phyloP scores from a whole-genome alignment of 1,140 invertebrate genomes.

The Uloborus diversus region DNA sequence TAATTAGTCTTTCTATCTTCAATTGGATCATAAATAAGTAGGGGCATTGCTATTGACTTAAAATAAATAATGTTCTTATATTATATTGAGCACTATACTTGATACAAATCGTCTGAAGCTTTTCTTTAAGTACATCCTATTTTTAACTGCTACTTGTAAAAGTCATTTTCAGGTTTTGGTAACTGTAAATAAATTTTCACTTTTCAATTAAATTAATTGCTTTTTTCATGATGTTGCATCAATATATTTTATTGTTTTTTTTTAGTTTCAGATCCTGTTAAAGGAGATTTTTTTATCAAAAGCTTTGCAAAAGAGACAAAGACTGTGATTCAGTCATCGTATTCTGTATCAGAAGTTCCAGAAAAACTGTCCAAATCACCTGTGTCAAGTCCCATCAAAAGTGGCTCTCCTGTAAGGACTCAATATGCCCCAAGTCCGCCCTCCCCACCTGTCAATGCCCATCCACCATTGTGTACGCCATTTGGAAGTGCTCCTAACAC shows the following conservation, averaged over 20 bases:
- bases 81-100: too few species aligned
- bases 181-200: background rate
- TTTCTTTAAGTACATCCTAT: too few species aligned
- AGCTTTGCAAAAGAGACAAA: conserved; percentile 22
- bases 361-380: conserved; percentile 43
- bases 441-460: background rate
- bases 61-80: too few species aligned
- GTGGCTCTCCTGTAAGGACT: conserved; percentile 34
- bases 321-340: conserved; percentile 25
- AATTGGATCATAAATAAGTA: too few species aligned
- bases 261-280: conserved; percentile 19
- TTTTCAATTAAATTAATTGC: background rate
- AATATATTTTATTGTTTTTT: background rate
- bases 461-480: conserved; percentile 10
- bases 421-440: conserved; percentile 9
- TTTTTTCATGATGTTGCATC: background rate
- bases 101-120: too few species aligned
- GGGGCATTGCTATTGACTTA: too few species aligned
- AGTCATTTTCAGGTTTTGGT: background rate
- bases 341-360: conserved; percentile 27
- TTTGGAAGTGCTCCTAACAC: conserved; percentile 29
- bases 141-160: too few species aligned
- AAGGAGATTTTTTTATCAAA: conserved; percentile 10
- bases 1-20: too few species aligned
- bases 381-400: conserved; percentile 28